Base-by-base conservation (phyloP, 2,888 invertebrate species). In the Xestia rhomboidea region DNA sequence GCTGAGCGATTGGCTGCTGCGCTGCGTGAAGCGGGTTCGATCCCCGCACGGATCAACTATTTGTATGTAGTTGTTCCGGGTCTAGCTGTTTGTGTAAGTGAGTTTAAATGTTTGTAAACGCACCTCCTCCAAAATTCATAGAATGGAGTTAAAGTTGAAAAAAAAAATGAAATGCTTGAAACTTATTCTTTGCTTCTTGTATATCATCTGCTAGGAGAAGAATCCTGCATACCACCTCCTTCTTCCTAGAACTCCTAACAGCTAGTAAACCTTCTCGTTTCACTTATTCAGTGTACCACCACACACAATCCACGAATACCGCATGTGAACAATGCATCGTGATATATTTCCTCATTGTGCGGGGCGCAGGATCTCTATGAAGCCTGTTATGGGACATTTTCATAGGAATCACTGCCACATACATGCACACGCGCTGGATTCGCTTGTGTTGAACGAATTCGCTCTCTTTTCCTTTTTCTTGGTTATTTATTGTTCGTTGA, bases 391-490 rank as follows among this genome's bases (percentile, higher is more conserved):
- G 79, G 73, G 74, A 77, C 85, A 93, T 93, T 93, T 92, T 90
- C 93, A 93, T 93, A 88, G 80, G 82, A 91, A 91, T 89, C 83
- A 82, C 87, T 79, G 73, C 73, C 79, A 71, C 78, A 87, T 76
- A 82, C 79, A 82, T 82, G 81, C 78, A 73, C 57, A 81, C 80
- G 27, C 64, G 34, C 79, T 73, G 54, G 76, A 79, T 73, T 62
- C 64, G 68, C 71, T 73, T 81, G 77, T 79, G 66, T 77, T 76
- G 49, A 38, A 64, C 54, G 64, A 69, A 54, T 70, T 69, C 64
- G 67, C 62, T 76, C 73, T 81, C 44, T 81, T 83, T 85, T 78
- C 84, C 81, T 79, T 86, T 87, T 77, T 79, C 78, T 77, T 30
- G 30, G 77, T 80, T 82, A 88, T 87, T 88, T 89, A 89, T 86